Base-by-base conservation (phyloP, 2,888 invertebrate genomes). In the Odontomyia ornata region DNA sequence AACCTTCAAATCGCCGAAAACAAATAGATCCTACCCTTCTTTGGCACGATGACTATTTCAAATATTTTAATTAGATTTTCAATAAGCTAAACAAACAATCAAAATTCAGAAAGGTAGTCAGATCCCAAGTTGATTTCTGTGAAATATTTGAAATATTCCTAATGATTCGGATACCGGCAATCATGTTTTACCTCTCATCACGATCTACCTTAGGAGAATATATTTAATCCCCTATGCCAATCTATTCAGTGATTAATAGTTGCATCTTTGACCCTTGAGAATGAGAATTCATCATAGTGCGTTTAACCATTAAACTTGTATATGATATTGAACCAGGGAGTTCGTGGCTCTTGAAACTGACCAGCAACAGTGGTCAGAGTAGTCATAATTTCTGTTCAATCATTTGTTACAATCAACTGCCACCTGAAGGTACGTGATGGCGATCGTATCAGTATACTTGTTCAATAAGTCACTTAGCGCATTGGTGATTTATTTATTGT, bases 11-110 rank as follows among this genome's bases (percentile, higher is more conserved):
- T 28, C 3, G 9, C 28, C 0, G 28, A 62, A 23, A 23, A 62
- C 62, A 62, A 15, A 15, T 3, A 18, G 52, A 0, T 5, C 5
- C 52, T 36, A 36, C 36, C 36, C 9, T 36, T 36, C 36, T 3
- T 36, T 36, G 36, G 36, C 36, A 36, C 36, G 69, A 69, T 69
- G 47, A 69, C 69, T 57, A 73, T 73, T 73, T 36, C 36, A 57
- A 73, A 73, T 57, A 73, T 73, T 73, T 73, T 73, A 73, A 73
- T 73, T 73, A 57, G 60, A 73, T 73, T 60, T 73, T 73, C 57
- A n/a, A 60, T 60, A 21, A 9, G 23, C 23, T 46, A 73, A 73
- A 60, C 57, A 73, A 73, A 73, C 73, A 73, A 30, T 30, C 21
- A n/a, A 72, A 72, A 72, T 52, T 28, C 36, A 36, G 36, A 36